Evolutionary conservation across 2,797 vertebrate genomes (phyloP).

Genomic region (Lycodopsis pacificus): DNA sequence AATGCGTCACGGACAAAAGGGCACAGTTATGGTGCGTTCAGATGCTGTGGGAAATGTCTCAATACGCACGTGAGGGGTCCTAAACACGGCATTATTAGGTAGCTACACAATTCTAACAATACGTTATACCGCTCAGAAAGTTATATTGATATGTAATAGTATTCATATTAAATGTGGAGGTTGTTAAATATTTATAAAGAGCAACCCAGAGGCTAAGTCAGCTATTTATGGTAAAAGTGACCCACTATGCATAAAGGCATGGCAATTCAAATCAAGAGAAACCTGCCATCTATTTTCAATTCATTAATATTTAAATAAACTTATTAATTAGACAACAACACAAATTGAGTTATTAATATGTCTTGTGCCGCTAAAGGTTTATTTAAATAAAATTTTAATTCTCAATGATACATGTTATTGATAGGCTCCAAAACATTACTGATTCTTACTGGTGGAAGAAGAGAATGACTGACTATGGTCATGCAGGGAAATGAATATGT

Average conservation of each 20-base stretch:
- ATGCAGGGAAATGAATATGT: no score
- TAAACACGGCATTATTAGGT: neutral
- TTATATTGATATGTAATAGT: neutral
- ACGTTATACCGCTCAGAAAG: neutral
- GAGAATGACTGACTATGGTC: no score
- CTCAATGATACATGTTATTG: no score
- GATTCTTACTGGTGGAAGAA: no score
- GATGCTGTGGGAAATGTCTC: neutral
- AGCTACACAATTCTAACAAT: neutral
- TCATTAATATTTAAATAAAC: neutral
- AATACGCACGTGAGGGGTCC: neutral
- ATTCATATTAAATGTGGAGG: neutral
- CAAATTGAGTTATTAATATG: neutral
- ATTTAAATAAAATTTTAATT: neutral
- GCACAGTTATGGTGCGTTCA: slow-evolving; percentile 43
- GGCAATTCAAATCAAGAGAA: neutral
- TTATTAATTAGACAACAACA: neutral
- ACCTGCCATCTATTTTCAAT: neutral
- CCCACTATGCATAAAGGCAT: neutral
- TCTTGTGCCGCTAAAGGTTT: neutral
- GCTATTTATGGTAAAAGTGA: neutral
- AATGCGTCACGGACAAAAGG: slow-evolving; percentile 20
- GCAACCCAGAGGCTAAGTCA: neutral
- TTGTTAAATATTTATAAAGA: neutral
- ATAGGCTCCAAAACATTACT: no score